Evolutionary conservation across 1,140 invertebrate genomes (phyloP).

Genomic region (Micrasema longulum): DNA sequence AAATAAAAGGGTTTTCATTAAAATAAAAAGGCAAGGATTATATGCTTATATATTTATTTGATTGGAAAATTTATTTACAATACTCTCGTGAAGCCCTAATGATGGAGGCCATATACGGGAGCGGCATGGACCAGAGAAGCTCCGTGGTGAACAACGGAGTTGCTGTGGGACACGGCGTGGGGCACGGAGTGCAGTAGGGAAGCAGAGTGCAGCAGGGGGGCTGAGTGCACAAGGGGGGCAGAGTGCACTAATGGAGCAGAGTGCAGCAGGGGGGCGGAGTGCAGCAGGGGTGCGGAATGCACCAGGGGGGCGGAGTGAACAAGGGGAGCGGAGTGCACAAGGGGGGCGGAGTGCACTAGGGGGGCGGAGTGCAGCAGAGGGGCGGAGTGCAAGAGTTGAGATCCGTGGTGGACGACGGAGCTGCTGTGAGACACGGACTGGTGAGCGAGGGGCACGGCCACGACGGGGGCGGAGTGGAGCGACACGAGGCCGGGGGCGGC

Average conservation of each 20-base stretch:
- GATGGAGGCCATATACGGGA: constrained; percentile 62
- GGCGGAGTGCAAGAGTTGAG: constrained; percentile 51
- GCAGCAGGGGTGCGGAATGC: constrained; percentile 60
- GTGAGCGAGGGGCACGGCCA: constrained; percentile 52
- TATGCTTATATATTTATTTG: neutral
- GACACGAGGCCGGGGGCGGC: constrained; percentile 52
- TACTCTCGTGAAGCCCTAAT: neutral
- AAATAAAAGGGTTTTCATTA: too few species aligned
- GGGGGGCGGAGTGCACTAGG: constrained; percentile 54
- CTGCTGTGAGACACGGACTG: constrained; percentile 57
- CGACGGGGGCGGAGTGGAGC: constrained; percentile 57
- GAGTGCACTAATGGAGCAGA: constrained; percentile 60
- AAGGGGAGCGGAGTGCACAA: constrained; percentile 57
- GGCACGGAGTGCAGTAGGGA: constrained; percentile 58
- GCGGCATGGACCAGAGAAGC: constrained; percentile 62
- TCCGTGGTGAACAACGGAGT: constrained; percentile 61
- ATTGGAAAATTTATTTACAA: neutral
- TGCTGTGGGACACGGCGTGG: constrained; percentile 59
- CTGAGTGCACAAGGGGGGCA: constrained; percentile 53
- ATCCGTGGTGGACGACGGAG: constrained; percentile 56
- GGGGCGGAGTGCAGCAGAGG: constrained; percentile 51
- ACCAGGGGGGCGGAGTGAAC: constrained; percentile 50
- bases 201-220: constrained; percentile 40
- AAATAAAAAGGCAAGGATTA: too few species aligned
- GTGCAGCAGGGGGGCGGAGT: constrained; percentile 57